phyloP scores from a whole-genome alignment of 2,888 invertebrate genomes.

The Eristalis arbustorum region DNA sequence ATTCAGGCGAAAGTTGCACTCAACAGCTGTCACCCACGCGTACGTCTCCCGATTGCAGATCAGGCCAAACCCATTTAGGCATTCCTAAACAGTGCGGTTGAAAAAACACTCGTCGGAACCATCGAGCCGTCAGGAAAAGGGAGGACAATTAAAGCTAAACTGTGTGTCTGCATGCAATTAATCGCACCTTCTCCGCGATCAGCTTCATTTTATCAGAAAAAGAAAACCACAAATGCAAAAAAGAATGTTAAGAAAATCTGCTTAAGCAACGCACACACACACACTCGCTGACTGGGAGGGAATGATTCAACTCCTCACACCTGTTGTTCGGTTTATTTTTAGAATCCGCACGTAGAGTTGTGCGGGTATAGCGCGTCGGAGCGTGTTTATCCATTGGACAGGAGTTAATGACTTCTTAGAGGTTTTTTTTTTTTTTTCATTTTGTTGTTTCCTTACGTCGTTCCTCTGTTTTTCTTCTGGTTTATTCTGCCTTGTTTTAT shows the following conservation, averaged over 20 bases:
- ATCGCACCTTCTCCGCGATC: conserved; percentile 44
- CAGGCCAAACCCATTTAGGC: not conserved
- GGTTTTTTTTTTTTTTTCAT: too few species aligned
- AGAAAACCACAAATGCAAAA: not conserved
- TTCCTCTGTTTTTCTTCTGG: not conserved
- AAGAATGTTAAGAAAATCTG: not conserved
- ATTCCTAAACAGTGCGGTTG: not conserved
- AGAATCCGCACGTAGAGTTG: conserved; percentile 26
- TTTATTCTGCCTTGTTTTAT: not conserved
- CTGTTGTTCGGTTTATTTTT: conserved; percentile 67
- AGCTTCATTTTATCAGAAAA: conserved; percentile 30
- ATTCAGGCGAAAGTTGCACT: not conserved
- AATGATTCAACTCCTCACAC: conserved; percentile 62
- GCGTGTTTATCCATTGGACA: conserved; percentile 54
- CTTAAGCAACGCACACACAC: conserved; percentile 29
- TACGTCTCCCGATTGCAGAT: too few species aligned
- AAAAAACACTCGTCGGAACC: not conserved
- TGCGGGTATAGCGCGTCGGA: conserved; percentile 34
- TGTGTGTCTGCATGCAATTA: conserved; percentile 46
- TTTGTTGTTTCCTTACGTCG: conserved; percentile 5
- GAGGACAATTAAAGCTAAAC: conserved; percentile 37
- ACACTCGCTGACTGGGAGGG: conserved; percentile 31
- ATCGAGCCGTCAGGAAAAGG: not conserved
- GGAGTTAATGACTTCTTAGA: conserved; percentile 61
- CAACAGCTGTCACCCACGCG: not conserved